Percentiles rank a stretch among this genome's conserved stretches.
These are phyloP conservation scores for Mystacornis crossleyi DNA, from an alignment of 2,113 vertebrate genomes.

Conservation along the genomic window DNA sequence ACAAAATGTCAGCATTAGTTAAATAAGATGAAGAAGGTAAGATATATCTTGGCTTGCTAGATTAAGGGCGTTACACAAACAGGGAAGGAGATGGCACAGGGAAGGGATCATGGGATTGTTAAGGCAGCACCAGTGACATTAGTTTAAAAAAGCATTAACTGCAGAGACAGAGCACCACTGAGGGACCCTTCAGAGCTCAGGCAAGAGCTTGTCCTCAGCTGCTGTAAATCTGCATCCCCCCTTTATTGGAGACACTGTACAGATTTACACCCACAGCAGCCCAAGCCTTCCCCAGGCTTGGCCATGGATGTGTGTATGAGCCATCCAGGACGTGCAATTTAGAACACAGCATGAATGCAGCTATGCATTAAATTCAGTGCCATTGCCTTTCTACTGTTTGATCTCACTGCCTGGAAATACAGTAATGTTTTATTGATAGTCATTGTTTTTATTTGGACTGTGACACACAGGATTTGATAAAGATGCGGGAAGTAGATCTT, in stretches of 20 bases:
- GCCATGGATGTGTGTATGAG: background rate
- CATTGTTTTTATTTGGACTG: background rate
- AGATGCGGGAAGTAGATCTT: background rate
- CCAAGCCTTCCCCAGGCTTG: background rate
- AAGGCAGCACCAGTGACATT: background rate
- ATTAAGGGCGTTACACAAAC: background rate
- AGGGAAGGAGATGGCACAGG: background rate
- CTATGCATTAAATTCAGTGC: background rate
- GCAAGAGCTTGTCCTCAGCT: background rate
- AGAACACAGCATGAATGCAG: background rate
- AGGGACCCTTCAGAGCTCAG: background rate
- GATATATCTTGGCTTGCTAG: background rate
- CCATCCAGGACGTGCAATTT: background rate
- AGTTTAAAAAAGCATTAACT: background rate
- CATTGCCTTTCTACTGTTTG: background rate
- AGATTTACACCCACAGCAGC: background rate
- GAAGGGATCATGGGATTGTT: background rate
- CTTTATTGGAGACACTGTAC: background rate
- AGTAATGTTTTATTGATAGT: background rate
- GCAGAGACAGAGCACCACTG: background rate
- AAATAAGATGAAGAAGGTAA: conserved; percentile 36
- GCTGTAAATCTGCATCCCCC: background rate
- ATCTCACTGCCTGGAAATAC: background rate
- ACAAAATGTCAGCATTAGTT: conserved; percentile 67
- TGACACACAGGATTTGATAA: background rate